phyloP scores from a whole-genome alignment of 2,113 vertebrate species.

The Corvus hawaiiensis region DNA sequence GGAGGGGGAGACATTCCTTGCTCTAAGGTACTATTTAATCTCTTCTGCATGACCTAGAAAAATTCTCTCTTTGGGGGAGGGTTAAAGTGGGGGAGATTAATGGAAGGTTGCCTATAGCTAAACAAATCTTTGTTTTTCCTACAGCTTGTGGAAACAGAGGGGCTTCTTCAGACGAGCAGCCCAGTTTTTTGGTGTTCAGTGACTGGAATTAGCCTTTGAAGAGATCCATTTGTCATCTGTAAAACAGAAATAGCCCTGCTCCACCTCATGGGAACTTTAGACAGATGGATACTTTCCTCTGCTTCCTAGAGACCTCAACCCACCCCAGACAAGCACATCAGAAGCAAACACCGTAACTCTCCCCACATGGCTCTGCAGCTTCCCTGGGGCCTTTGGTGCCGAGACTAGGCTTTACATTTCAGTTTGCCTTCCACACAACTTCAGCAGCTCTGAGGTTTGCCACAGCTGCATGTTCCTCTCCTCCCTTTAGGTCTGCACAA shows the following conservation, averaged over 20 bases:
- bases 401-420: neutral
- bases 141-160: neutral
- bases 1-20: neutral
- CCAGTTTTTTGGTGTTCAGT: neutral
- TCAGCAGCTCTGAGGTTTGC: neutral
- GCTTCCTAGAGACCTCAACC: neutral
- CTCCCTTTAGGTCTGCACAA: neutral
- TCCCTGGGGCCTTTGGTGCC: neutral
- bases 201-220: neutral
- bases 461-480: accelerated
- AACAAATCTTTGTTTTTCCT: neutral
- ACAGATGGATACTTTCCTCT: neutral
- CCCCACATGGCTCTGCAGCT: neutral
- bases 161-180: neutral
- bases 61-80: neutral
- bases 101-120: neutral
- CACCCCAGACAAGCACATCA: neutral
- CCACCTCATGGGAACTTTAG: neutral
- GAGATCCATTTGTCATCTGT: neutral
- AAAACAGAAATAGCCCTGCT: neutral
- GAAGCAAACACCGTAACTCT: neutral
- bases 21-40: neutral
- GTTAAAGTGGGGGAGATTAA: neutral
- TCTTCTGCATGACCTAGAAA: neutral
- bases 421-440: neutral